Conservation (phyloP, 2,888 invertebrate species). For the Gastrophysa polygoni region DNA sequence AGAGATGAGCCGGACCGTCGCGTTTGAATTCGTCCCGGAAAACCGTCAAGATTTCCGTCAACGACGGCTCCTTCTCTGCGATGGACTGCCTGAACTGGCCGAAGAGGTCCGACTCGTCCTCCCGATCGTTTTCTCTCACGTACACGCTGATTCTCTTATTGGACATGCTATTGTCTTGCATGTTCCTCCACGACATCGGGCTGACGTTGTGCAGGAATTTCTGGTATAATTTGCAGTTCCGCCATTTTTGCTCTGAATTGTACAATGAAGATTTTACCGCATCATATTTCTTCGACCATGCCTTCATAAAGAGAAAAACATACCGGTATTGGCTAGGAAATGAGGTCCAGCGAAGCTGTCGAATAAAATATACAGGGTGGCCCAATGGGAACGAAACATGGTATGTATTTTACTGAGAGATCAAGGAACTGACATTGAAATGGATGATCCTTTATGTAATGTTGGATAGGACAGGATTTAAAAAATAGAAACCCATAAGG, state of each 20-base stretch:
- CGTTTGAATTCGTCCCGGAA: slow-evolving; percentile 60
- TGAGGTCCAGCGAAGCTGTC: no score
- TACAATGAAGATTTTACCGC: slow-evolving; percentile 60
- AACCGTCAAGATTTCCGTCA: slow-evolving; percentile 56
- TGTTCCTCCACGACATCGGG: slow-evolving; percentile 63
- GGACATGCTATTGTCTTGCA: not conserved
- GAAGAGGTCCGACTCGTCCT: slow-evolving; percentile 37
- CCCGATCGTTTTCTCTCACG: slow-evolving; percentile 57
- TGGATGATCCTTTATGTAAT: no score
- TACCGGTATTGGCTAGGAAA: no score
- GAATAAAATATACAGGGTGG: no score
- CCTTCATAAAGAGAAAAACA: not conserved
- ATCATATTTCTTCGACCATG: slow-evolving; percentile 51
- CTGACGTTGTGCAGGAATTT: slow-evolving; percentile 72
- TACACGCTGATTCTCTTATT: not conserved
- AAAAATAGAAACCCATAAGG: no score
- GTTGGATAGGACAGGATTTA: no score
- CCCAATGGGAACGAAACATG: no score
- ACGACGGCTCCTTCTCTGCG: slow-evolving; percentile 43
- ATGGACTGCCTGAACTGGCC: slow-evolving; percentile 41
- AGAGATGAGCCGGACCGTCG: slow-evolving; percentile 61
- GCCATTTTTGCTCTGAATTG: slow-evolving; percentile 67
- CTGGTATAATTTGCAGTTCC: slow-evolving; percentile 68
- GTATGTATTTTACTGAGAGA: no score
- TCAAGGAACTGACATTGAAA: no score